Conservation (phyloP, 2,888 invertebrate genomes). For the Brenthis daphne region DNA sequence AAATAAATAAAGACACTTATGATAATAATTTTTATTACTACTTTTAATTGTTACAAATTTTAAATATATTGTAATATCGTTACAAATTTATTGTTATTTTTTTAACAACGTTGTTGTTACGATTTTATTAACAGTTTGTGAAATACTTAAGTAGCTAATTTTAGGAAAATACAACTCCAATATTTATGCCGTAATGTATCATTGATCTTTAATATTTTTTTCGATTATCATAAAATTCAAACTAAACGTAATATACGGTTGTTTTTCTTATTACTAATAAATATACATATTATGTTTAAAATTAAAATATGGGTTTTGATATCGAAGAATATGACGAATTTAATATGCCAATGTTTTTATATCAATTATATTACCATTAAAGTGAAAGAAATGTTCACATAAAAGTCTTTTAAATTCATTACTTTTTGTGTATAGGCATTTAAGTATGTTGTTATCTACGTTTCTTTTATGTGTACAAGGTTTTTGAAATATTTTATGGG, state of each 20-base stretch:
- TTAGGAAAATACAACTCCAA: neutral
- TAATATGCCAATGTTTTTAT: conserved; percentile 25
- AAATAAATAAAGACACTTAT: too few species aligned
- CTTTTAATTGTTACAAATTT: too few species aligned
- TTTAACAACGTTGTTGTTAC: too few species aligned
- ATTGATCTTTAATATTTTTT: conserved; percentile 9
- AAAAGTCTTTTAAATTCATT: conserved; percentile 31
- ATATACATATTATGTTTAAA: neutral
- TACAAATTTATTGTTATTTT: too few species aligned
- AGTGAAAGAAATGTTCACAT: conserved; percentile 28
- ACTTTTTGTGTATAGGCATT: conserved; percentile 30
- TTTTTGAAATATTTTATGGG: conserved; percentile 29
- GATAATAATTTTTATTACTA: too few species aligned
- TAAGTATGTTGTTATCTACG: conserved; percentile 28
- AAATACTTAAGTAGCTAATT: conserved; percentile 2
- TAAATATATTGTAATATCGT: too few species aligned
- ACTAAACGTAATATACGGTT: conserved; percentile 3
- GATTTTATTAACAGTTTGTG: too few species aligned
- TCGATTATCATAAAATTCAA: conserved; percentile 22
- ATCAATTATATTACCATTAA: conserved; percentile 25
- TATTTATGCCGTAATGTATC: neutral
- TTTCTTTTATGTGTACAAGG: conserved; percentile 28
- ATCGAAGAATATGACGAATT: conserved; percentile 19
- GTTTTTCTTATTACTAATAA: conserved; percentile 9
- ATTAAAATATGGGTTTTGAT: conserved; percentile 1